These are phyloP conservation scores for Shinisaurus crocodilurus DNA, from an alignment of 2,113 vertebrate species.

Conservation along the genomic window DNA sequence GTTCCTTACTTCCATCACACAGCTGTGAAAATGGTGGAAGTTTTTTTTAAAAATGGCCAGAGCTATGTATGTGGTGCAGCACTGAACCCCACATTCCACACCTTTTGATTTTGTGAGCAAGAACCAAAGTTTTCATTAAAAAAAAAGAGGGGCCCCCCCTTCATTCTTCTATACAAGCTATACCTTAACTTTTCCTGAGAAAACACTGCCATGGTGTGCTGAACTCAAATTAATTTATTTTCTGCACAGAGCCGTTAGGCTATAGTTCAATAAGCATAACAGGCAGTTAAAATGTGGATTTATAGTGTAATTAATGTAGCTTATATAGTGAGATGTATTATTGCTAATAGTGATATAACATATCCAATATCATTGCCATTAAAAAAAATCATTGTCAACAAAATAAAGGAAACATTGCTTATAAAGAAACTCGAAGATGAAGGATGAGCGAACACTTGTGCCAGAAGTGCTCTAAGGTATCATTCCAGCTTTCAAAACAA, in stretches of 20 bases:
- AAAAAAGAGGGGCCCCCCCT: background rate
- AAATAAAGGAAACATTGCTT: background rate
- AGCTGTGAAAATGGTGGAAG: background rate
- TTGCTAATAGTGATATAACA: background rate
- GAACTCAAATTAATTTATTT: background rate
- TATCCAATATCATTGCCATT: background rate
- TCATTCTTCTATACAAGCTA: background rate
- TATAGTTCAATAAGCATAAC: background rate
- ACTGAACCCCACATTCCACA: background rate
- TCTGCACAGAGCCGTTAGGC: background rate
- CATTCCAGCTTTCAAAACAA: background rate
- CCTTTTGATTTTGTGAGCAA: background rate
- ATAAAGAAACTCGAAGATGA: background rate
- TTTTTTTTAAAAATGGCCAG: background rate
- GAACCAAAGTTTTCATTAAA: background rate
- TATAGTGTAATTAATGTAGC: slow-evolving; percentile 7
- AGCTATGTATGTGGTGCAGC: background rate
- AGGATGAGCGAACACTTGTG: too few relatives aligned
- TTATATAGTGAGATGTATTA: background rate
- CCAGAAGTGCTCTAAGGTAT: background rate
- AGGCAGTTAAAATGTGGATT: slow-evolving; percentile 1
- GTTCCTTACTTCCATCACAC: background rate
- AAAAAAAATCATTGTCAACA: background rate
- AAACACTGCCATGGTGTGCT: background rate
- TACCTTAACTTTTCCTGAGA: background rate